Base-by-base conservation (phyloP, 2,113 vertebrate species). In the Trichomycterus rosablanca region DNA sequence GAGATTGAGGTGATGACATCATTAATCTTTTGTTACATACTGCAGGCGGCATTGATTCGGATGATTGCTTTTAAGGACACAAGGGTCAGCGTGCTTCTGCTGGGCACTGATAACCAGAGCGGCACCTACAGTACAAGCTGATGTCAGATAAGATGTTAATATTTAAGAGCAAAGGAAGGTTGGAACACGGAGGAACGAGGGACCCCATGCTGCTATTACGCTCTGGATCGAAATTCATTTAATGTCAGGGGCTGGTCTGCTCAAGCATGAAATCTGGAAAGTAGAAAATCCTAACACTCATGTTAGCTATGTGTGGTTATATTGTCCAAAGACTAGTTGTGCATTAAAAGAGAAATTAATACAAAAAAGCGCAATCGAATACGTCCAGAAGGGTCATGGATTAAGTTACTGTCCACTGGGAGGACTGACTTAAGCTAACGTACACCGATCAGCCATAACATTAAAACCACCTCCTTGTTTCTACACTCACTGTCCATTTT, bases 221-320 rank as follows among this genome's bases (percentile, higher is more conserved):
- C 45, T 48, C 16, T 32, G 34, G 63, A 72, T 72, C 46, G 53
- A 72, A 72, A 59, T 48, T n/a, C 15, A 72, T 67, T 72, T 63
- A 72, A 67, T 63, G 19, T 26, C 10, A 1, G 44, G 24, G 20
- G 26, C 8, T 16, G 59, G 26, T n/a, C 30, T 44, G 49, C 26
- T 59, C 35, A 30, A 55, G 53, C 15, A 19, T 52, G 37, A 30
- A 55, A 51, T 56, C 43, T 56, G 26, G 18, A 66, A 62, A 28
- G 52, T 40, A 20, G 22, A 57, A 52, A 50, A 44, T 46, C 4
- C n/a, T 39, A 18, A 58, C 37, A 28, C 28, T 35, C 37, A 45
- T 63, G 61, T 59, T 67, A 60, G 40, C 24, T 56, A 57, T 44
- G 26, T 35, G 62, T 7, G 24, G 46, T 59, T 12, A n/a, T 62